Base-by-base conservation (phyloP, 1,140 invertebrate species). In the Micrasema minimum region DNA sequence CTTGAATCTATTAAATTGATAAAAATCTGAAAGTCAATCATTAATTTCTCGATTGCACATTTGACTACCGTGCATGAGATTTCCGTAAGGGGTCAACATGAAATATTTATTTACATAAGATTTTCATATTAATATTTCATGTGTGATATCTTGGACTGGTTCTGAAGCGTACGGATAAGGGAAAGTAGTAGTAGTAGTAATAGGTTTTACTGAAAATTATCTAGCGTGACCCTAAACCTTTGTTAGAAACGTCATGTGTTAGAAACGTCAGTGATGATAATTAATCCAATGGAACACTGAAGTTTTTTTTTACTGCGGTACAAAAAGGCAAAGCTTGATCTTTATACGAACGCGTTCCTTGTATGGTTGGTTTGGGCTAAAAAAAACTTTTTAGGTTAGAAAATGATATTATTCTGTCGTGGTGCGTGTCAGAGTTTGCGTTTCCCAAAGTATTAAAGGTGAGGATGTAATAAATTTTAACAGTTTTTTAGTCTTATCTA, bases 171-270 rank as follows among this genome's bases (percentile, higher is more conserved):
- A 31, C 26, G 2, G 26, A 7, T 31, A 7, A 31, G 26, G 26
- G 7, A 31, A 31, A 31, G 7, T 31, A 4, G 7, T 31, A 4
- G 2, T 4, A 31, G 7, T 31, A 31, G 26, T 59, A 59, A 59
- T 59, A 59, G 20, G 55, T 10, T 14, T 59, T 59, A 31, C 55
- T 59, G 55, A 59, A 59, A 59, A 38, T 38, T 59, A 59, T 59
- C 31, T 59, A n/a, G 55, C 55, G 35, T 59, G 35, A 46, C 59
- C 57, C 38, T n/a, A 41, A 43, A 22, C 38, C 23, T 26, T 62
- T 62, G 59, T 62, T 62, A 45, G 14, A 22, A 38, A 38, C 59
- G 22, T 45, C 41, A 62, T 38, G 45, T 31, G 18, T 16, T n/a
- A n/a, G 22, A 45, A 62, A 45, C 43, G 14, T 43, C 22, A 20